Evolutionary conservation across 2,797 vertebrate species (phyloP).

Genomic region (Cuculus canorus): DNA sequence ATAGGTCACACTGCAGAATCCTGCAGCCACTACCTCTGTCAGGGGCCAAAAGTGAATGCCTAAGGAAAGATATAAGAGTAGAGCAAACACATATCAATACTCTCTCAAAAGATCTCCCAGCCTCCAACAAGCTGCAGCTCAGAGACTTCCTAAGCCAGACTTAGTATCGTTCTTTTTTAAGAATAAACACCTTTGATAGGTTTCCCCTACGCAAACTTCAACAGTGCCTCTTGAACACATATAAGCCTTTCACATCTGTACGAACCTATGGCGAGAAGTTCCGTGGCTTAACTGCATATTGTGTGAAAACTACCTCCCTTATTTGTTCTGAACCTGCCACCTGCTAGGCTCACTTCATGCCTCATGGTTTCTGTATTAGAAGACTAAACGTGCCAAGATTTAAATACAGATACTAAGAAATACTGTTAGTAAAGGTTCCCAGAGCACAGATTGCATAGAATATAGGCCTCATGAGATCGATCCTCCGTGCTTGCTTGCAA

Average conservation of each 20-base stretch:
- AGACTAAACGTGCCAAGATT: conserved; percentile 28
- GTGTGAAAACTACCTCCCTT: neutral
- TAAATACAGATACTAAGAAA: conserved; percentile 58
- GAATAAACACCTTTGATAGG: neutral
- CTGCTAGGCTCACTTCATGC: conserved; percentile 61
- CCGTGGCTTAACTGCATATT: neutral
- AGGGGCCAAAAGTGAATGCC: neutral
- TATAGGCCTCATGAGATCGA: neutral
- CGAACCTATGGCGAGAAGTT: neutral
- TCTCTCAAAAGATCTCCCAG: neutral
- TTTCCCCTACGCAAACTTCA: neutral
- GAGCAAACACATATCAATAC: neutral
- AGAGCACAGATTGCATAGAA: conserved; percentile 9
- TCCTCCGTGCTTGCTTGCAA: neutral
- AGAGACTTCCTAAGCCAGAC: neutral
- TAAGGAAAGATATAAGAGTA: neutral
- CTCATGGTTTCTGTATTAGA: conserved; percentile 45
- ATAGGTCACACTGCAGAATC: neutral
- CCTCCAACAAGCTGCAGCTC: neutral
- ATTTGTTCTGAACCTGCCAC: conserved; percentile 38
- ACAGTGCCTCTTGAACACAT: neutral
- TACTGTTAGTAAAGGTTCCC: conserved; percentile 28
- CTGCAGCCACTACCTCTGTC: neutral
- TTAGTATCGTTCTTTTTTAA: neutral
- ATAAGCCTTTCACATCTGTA: neutral